These are phyloP conservation scores for Bombus picipes DNA, from an alignment of 1,140 invertebrate genomes.

Conservation along the genomic window DNA sequence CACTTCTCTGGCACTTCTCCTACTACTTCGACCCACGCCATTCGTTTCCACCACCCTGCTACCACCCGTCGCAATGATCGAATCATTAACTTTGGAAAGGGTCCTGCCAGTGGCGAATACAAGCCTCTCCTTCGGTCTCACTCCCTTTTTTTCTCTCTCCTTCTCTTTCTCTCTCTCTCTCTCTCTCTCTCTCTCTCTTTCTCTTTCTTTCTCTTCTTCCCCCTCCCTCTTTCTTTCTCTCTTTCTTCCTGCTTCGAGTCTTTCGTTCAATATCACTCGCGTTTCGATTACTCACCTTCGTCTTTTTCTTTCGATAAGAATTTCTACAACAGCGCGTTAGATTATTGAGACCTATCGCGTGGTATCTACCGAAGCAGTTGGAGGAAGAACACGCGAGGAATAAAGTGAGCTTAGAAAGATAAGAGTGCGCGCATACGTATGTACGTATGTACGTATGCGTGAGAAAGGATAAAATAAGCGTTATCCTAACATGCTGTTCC, in stretches of 20 bases:
- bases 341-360: too few relatives aligned
- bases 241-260: neutral
- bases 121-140: neutral
- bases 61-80: conserved; percentile 66
- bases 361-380: neutral
- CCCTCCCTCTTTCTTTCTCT: neutral
- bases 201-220: neutral
- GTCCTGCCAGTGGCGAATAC: conserved; percentile 51
- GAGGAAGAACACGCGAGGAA: neutral
- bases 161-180: neutral
- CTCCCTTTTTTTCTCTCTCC: conserved; percentile 15
- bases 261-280: neutral
- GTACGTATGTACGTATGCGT: too few relatives aligned
- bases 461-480: neutral
- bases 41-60: conserved; percentile 68
- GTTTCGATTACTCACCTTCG: neutral
- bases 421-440: neutral
- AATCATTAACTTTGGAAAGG: conserved; percentile 69
- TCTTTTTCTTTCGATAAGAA: neutral
- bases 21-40: conserved; percentile 70
- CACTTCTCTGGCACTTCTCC: conserved; percentile 65
- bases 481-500: neutral
- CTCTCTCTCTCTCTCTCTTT: neutral
- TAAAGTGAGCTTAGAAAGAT: neutral
- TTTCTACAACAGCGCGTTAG: neutral